Conservation (phyloP, 2,797 vertebrate genomes). For the Epinephelus malabaricus region DNA sequence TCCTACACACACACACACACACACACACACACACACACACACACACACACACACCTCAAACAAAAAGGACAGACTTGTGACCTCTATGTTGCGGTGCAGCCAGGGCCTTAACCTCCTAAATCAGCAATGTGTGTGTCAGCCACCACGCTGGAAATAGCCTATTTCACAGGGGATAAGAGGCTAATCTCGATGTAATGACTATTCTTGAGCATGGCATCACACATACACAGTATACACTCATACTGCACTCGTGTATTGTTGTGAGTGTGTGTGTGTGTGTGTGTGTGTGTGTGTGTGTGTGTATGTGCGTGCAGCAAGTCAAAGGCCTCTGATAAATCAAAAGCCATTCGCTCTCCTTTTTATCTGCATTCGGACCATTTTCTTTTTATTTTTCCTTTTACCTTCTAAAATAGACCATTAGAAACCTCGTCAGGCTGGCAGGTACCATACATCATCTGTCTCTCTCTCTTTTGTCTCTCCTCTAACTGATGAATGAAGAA, state of each 20-base stretch:
- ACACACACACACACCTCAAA: conserved; percentile 26
- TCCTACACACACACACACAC: neutral
- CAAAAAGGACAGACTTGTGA: conserved; percentile 43
- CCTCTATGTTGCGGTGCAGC: conserved; percentile 44
- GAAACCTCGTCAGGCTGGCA: conserved; percentile 44
- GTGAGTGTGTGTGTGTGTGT: conserved; percentile 5
- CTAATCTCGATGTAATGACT: conserved; percentile 72
- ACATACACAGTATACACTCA: conserved; percentile 12
- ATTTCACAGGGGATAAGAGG: conserved; percentile 75
- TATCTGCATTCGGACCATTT: conserved; percentile 11
- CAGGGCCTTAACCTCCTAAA: conserved; percentile 52
- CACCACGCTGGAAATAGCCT: conserved; percentile 71
- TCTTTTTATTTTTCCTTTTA: conserved; percentile 43
- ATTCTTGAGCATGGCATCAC: conserved; percentile 41
- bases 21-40: conserved; percentile 9
- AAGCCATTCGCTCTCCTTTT: neutral
- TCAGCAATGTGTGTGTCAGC: conserved; percentile 54
- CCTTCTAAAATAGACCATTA: conserved; percentile 48
- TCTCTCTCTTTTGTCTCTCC: conserved; percentile 22
- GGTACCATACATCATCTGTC: conserved; percentile 22
- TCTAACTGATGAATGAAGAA: conserved; percentile 58
- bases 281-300: conserved; percentile 3
- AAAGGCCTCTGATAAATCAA: conserved; percentile 40
- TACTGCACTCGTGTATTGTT: conserved; percentile 2
- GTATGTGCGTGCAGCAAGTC: conserved; percentile 1